Evolutionary conservation across 2,888 invertebrate genomes (phyloP).

Genomic region (Eilema depressum): DNA sequence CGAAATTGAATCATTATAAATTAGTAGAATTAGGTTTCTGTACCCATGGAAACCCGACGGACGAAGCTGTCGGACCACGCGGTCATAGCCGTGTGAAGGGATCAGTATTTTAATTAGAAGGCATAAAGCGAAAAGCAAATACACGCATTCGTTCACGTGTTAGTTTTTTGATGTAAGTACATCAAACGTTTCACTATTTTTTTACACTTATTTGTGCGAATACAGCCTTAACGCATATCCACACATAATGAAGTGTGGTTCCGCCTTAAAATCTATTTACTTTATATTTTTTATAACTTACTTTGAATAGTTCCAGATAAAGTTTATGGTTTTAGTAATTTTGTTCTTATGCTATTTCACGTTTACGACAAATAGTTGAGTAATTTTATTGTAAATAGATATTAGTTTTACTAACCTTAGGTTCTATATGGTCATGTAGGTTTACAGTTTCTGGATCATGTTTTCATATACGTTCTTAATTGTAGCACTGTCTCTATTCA

Average conservation of each 20-base stretch:
- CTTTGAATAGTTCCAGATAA: slow-evolving; percentile 28
- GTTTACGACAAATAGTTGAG: slow-evolving; percentile 3
- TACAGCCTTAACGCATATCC: too few relatives aligned
- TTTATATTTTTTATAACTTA: slow-evolving; percentile 13
- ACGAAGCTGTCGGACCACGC: too few relatives aligned
- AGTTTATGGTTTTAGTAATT: slow-evolving; percentile 37
- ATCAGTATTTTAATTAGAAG: too few relatives aligned
- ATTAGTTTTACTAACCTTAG: not conserved
- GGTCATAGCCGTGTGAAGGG: too few relatives aligned
- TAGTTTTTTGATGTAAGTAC: too few relatives aligned
- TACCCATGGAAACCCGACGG: too few relatives aligned
- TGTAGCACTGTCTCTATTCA: slow-evolving; percentile 24
- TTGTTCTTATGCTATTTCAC: slow-evolving; percentile 30
- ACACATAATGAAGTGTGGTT: not conserved
- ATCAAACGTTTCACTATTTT: too few relatives aligned
- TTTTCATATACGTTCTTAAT: slow-evolving; percentile 16
- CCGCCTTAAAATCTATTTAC: not conserved
- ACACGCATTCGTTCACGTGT: too few relatives aligned
- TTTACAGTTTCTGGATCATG: slow-evolving; percentile 28
- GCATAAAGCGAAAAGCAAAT: too few relatives aligned
- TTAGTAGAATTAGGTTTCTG: too few relatives aligned
- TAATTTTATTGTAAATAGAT: not conserved
- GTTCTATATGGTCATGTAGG: slow-evolving; percentile 30
- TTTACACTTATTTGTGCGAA: too few relatives aligned
- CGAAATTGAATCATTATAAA: too few relatives aligned